Evolutionary conservation across 2,888 invertebrate genomes (phyloP).

Genomic region (Acronicta psi): DNA sequence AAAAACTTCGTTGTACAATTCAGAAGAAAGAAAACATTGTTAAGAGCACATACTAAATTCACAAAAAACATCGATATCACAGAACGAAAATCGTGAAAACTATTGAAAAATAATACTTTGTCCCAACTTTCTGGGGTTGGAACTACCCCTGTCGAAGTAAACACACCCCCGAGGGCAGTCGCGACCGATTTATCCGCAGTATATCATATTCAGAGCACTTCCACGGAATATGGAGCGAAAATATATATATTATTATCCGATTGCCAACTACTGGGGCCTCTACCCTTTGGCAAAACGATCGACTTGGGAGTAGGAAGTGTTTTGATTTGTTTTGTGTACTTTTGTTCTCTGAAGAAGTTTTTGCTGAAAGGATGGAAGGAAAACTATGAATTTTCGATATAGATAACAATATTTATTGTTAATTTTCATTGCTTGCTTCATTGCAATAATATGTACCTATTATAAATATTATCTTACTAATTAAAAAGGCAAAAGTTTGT

Average conservation of each 20-base stretch:
- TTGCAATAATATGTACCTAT: too few relatives aligned
- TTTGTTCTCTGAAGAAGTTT: conserved; percentile 22
- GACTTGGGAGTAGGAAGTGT: conserved; percentile 74
- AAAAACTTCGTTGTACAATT: too few relatives aligned
- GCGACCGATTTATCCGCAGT: conserved; percentile 82
- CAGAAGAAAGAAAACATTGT: background rate
- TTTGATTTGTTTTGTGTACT: conserved; percentile 74
- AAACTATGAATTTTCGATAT: too few relatives aligned
- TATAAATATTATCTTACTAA: too few relatives aligned
- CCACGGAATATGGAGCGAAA: conserved; percentile 68
- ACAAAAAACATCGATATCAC: conserved; percentile 8
- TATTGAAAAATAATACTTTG: conserved; percentile 52
- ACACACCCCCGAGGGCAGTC: conserved; percentile 78
- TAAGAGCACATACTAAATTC: background rate
- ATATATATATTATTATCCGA: conserved; percentile 85
- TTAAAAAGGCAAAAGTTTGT: too few relatives aligned
- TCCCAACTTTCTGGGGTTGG: conserved; percentile 33
- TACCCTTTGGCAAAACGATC: conserved; percentile 78
- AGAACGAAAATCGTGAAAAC: conserved; percentile 38
- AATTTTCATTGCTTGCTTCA: too few relatives aligned
- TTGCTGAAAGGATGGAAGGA: too few relatives aligned
- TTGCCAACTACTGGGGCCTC: conserved; percentile 68
- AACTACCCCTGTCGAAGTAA: conserved; percentile 71
- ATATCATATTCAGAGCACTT: conserved; percentile 73
- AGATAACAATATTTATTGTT: too few relatives aligned